Evolutionary conservation across 2,113 vertebrate genomes (phyloP).

Genomic region (Macroglossus sobrinus): DNA sequence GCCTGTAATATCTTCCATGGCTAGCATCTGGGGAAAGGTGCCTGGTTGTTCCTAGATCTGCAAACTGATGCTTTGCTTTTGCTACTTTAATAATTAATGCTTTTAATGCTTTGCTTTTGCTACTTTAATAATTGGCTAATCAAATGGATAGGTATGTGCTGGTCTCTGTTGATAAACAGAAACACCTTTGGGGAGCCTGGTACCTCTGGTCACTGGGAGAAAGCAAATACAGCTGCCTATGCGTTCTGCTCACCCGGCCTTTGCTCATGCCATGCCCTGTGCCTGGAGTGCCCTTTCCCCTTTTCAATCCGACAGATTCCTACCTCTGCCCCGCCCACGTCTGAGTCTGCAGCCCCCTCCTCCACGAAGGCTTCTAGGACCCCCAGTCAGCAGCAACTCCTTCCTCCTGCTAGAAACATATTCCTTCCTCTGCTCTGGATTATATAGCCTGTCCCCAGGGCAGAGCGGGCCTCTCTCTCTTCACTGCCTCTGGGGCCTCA

Average conservation of each 20-base stretch:
- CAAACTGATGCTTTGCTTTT: neutral
- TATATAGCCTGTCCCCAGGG: neutral
- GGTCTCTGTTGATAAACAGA: neutral
- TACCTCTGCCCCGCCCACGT: accelerated
- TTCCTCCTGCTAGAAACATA: neutral
- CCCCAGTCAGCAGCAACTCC: neutral
- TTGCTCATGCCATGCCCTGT: neutral
- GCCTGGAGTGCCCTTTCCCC: neutral
- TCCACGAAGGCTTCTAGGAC: neutral
- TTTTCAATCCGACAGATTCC: neutral
- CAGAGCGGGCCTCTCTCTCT: neutral
- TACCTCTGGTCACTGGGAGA: neutral
- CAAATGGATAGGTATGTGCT: neutral
- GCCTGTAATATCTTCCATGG: neutral
- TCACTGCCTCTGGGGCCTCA: neutral
- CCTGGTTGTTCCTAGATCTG: accelerated
- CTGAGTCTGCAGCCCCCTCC: neutral
- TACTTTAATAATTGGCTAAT: neutral
- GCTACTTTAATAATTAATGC: neutral
- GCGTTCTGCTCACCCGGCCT: accelerated
- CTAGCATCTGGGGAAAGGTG: neutral
- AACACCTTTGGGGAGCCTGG: too few relatives aligned
- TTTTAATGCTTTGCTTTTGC: neutral
- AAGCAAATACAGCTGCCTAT: accelerated
- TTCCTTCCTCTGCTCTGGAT: neutral